Conservation (phyloP, 2,888 invertebrate species). For the Pasiphila rectangulata region DNA sequence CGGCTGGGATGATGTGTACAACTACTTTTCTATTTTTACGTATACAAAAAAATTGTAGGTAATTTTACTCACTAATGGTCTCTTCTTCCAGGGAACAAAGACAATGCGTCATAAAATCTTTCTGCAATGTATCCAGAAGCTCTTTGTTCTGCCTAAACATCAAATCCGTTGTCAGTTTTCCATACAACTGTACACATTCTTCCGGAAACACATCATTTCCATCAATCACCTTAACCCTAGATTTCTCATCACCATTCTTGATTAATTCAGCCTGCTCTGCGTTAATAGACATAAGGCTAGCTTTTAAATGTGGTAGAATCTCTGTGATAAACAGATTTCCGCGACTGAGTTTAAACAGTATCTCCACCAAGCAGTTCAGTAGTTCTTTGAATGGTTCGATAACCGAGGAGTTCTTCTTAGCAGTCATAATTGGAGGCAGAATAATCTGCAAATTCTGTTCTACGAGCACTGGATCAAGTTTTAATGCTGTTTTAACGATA, state of each 20-base stretch:
- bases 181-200: slow-evolving; percentile 61
- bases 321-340: slow-evolving; percentile 61
- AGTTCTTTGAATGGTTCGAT: slow-evolving; percentile 55
- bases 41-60: too few relatives aligned
- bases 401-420: slow-evolving; percentile 49
- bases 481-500: slow-evolving; percentile 62
- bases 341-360: slow-evolving; percentile 67
- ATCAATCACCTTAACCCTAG: slow-evolving; percentile 55
- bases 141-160: slow-evolving; percentile 74
- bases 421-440: slow-evolving; percentile 63
- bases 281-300: slow-evolving; percentile 56
- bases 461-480: slow-evolving; percentile 66
- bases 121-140: slow-evolving; percentile 57
- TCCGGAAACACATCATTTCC: slow-evolving; percentile 61
- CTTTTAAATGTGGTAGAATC: slow-evolving; percentile 62
- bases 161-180: slow-evolving; percentile 64
- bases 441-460: slow-evolving; percentile 62
- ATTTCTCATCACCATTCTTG: slow-evolving; percentile 50
- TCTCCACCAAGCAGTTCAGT: slow-evolving; percentile 64
- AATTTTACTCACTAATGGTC: slow-evolving; percentile 58
- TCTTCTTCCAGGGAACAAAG: slow-evolving; percentile 61
- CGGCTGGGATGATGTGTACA: too few relatives aligned
- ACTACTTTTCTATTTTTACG: too few relatives aligned
- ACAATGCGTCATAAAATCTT: slow-evolving; percentile 64
- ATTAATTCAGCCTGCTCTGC: slow-evolving; percentile 58